Base-by-base conservation (phyloP, 53 echinoderm and acorn worm species). In the Paelopatides confundens region DNA sequence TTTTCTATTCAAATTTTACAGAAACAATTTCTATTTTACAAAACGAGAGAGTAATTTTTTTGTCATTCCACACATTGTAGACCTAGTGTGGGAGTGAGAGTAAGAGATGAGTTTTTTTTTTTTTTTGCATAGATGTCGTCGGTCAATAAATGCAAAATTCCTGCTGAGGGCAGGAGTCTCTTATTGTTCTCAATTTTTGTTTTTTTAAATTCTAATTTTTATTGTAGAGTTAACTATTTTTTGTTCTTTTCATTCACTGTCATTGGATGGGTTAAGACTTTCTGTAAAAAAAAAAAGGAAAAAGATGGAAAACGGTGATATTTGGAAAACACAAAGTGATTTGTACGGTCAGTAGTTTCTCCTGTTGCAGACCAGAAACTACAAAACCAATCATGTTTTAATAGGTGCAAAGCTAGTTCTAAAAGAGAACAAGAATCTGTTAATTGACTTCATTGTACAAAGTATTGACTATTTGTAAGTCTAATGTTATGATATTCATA, bases 401-500 rank as follows among this genome's bases (percentile, higher is more conserved):
- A 53, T 81, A 81, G 81, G 81, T 81, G 51, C 81, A 81, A n/a
- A 58, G 36, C 52, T 54, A 81, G 81, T 81, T 81, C 81, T 54
- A 81, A 33, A 53, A 52, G 46, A 51, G 81, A 81, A 33, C 52
- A 81, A 68, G 52, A 81, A 81, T 81, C 58, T 31, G 81, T 81
- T 81, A 58, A 58, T 81, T 81, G 38, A 74, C 74, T 74, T 53
- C 81, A 47, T 81, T 81, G 81, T 81, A 81, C 81, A 81, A 81
- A 81, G 81, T 81, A 81, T 81, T 81, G 81, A 81, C 81, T 81
- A 81, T 81, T 81, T 81, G 81, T 81, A 81, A 81, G 74, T 74
- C 81, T 52, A 81, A 81, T 81, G 81, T 81, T 81, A 81, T 81
- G 50, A 81, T 81, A 81, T 81, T 81, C 81, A 81, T 81, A 81